These are phyloP conservation scores for Diorhabda elongata DNA, from an alignment of 1,140 invertebrate species.

Conservation along the genomic window DNA sequence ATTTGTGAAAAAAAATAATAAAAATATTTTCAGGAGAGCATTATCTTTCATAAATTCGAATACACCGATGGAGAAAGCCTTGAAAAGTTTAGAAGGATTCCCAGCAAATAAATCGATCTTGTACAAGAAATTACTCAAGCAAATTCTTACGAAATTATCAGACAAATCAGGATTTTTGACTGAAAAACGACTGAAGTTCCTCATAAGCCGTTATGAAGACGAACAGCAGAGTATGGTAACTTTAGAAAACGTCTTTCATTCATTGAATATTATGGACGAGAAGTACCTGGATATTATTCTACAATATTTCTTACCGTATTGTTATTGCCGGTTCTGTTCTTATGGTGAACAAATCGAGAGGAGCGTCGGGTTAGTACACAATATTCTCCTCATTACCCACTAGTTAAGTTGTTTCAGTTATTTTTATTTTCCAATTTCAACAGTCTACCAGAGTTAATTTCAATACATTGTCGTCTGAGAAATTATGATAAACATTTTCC, in stretches of 20 bases:
- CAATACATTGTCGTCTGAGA: no score
- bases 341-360: neutral
- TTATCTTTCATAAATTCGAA: no score
- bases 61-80: no score
- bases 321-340: constrained; percentile 54
- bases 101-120: neutral
- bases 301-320: constrained; percentile 57
- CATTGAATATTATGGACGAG: constrained; percentile 51
- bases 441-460: no score
- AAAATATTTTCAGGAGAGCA: no score
- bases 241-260: constrained; percentile 65
- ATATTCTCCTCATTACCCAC: neutral
- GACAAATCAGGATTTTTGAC: constrained; percentile 61
- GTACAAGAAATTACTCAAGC: constrained; percentile 30
- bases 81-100: no score
- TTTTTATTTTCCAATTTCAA: no score
- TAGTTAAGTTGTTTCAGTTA: neutral
- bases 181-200: constrained; percentile 58
- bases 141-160: constrained; percentile 51
- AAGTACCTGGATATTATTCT: constrained; percentile 54
- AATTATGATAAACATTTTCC: no score
- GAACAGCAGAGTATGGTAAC: constrained; percentile 59
- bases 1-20: no score
- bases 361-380: neutral
- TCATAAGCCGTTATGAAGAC: constrained; percentile 56